A percentile compares a stretch with the other conserved stretches of the same genome.
Evolutionary conservation across 2,888 invertebrate genomes (phyloP).

Genomic region (Ischnura elegans): DNA sequence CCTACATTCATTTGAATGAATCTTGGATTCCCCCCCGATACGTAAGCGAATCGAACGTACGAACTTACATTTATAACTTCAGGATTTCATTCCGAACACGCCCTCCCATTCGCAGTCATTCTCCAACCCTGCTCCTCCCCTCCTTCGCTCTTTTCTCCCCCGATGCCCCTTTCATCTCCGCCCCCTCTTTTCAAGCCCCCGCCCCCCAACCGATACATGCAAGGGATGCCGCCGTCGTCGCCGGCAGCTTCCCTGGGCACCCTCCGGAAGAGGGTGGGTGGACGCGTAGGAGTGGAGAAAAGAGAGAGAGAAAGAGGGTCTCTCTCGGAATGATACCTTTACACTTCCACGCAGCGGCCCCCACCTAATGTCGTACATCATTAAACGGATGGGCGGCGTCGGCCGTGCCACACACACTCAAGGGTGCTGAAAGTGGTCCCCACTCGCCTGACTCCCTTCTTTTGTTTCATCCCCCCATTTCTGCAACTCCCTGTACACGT

Average conservation of each 20-base stretch:
- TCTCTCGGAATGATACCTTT: too few species aligned
- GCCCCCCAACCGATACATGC: neutral
- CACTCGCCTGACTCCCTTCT: neutral
- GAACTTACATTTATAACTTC: too few species aligned
- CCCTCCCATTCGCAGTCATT: neutral
- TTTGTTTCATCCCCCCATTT: neutral
- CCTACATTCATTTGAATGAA: too few species aligned
- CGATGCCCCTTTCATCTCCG: neutral
- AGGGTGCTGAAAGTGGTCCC: neutral
- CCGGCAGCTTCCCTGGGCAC: neutral
- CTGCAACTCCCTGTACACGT: neutral
- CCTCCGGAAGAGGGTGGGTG: neutral
- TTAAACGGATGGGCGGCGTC: constrained; percentile 2
- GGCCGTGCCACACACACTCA: neutral
- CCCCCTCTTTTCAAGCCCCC: neutral
- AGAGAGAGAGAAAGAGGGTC: neutral
- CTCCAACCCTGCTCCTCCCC: neutral
- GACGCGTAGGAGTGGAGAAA: neutral
- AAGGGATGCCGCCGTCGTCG: neutral
- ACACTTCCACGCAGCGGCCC: neutral
- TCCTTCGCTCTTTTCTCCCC: neutral
- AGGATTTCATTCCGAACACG: neutral
- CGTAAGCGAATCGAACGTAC: too few species aligned
- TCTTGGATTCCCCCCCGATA: too few species aligned
- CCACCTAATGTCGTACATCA: constrained; percentile 3